Evolutionary conservation across 1,140 invertebrate genomes (phyloP).

Genomic region (Bradysia coprophila): DNA sequence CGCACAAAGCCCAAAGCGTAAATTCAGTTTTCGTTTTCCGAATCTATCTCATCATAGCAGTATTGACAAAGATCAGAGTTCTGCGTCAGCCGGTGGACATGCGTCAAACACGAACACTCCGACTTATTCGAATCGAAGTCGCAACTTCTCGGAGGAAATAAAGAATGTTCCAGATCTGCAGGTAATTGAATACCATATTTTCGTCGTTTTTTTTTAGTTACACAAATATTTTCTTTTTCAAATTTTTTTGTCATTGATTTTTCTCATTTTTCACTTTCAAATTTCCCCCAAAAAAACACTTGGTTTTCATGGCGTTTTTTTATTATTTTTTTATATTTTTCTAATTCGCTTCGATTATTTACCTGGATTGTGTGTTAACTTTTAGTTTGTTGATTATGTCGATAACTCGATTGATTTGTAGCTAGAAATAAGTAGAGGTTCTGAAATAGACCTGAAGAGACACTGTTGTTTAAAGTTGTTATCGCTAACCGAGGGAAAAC

Average conservation of each 20-base stretch:
- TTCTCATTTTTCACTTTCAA: slow-evolving; percentile 5
- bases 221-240: slow-evolving; percentile 9
- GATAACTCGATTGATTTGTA: slow-evolving; percentile 1
- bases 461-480: too few relatives aligned
- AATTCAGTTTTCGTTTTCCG: slow-evolving; percentile 77
- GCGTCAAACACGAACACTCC: slow-evolving; percentile 1
- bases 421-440: too few relatives aligned
- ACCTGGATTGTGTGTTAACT: background rate
- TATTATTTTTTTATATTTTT: background rate
- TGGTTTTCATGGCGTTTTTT: background rate
- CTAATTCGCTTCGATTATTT: background rate
- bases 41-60: slow-evolving; percentile 8
- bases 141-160: slow-evolving; percentile 79
- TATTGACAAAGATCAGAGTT: slow-evolving; percentile 2
- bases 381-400: slow-evolving; percentile 1
- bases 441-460: too few relatives aligned
- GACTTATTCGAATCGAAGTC: slow-evolving; percentile 33
- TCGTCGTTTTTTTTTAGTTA: background rate
- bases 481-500: too few relatives aligned
- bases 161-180: slow-evolving; percentile 78
- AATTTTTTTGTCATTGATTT: slow-evolving; percentile 8
- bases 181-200: slow-evolving; percentile 9
- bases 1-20: slow-evolving; percentile 62
- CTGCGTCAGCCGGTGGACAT: background rate
- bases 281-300: too few relatives aligned